Base-by-base conservation (phyloP, 2,797 vertebrate genomes). In the Lepus townsendii region DNA sequence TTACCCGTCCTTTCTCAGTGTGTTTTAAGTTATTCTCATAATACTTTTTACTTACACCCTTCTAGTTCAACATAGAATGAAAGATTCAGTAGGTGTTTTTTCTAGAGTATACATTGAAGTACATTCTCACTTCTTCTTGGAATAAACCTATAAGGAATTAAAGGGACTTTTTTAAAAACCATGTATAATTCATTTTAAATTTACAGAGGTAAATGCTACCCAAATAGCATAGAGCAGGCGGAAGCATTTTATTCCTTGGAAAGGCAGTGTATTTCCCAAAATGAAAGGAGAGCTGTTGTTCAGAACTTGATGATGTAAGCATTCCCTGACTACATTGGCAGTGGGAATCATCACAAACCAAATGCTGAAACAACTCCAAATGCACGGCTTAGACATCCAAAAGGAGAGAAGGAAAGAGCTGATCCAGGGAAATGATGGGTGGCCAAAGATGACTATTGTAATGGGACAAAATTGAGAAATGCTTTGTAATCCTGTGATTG, bases 1-100 rank as follows among this genome's bases (percentile, higher is more conserved):
- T 38, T 19, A 95, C 83, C n/a, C n/a, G 7, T 19, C 7, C 69
- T 93, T 92, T 92, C 24, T 80, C 19, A 62, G 13, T 54, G 19
- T 91, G 14, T 87, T 95, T 95, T 91, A 87, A 96, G 91, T 96
- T 88, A 91, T 87, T 42, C 42, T 86, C 32, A 88, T 82, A 91
- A 32, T 82, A 2, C 0, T 57, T 35, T 8, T 79, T 60, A 88
- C 47, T 83, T 90, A 95, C 95, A 24, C 16, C 5, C 11, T 80
- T 1, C 73, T 82, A 42, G 11, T 65, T 95, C 60, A 78, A 90
- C 57, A 13, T 66, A 54, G 19, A 57, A 77, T 69, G 30, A 65
- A 79, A 83, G 17, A 93, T 47, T 79, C 60, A 83, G 17, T 50
- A 27, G 14, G 3, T 22, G 42, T n/a, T 84, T 60, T 86, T 69